phyloP scores from a whole-genome alignment of 2,797 vertebrate genomes.

The Rhynchotus rufescens region DNA sequence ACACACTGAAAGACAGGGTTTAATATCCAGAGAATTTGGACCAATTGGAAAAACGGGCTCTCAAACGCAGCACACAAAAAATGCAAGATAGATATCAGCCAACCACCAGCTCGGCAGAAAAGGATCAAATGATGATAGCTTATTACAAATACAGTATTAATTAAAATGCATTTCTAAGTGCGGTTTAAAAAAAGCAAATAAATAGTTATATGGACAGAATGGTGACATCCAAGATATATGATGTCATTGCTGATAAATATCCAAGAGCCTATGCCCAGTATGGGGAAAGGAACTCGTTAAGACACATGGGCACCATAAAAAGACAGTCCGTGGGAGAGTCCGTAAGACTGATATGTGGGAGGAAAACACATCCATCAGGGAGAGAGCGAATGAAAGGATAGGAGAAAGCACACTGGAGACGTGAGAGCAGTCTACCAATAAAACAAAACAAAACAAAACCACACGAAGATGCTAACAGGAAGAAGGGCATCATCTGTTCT shows the following conservation, averaged over 20 bases:
- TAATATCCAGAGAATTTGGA: not conserved
- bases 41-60: not conserved
- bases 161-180: not conserved
- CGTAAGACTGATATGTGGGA: fast-evolving
- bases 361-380: not conserved
- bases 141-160: not conserved
- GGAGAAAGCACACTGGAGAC: not conserved
- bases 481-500: not conserved
- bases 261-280: fast-evolving
- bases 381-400: fast-evolving
- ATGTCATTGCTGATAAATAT: fast-evolving
- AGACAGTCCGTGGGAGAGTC: too few relatives aligned
- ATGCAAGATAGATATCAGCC: not conserved
- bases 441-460: too few relatives aligned
- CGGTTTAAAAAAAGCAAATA: not conserved
- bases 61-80: not conserved
- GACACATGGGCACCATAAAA: fast-evolving
- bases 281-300: not conserved
- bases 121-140: not conserved
- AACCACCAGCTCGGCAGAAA: not conserved
- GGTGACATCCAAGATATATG: fast-evolving
- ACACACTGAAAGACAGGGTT: not conserved
- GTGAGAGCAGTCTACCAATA: not conserved
- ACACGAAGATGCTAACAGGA: not conserved
- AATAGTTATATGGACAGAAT: not conserved